Conservation (phyloP, 2,888 invertebrate species). For the Phortica okadai region DNA sequence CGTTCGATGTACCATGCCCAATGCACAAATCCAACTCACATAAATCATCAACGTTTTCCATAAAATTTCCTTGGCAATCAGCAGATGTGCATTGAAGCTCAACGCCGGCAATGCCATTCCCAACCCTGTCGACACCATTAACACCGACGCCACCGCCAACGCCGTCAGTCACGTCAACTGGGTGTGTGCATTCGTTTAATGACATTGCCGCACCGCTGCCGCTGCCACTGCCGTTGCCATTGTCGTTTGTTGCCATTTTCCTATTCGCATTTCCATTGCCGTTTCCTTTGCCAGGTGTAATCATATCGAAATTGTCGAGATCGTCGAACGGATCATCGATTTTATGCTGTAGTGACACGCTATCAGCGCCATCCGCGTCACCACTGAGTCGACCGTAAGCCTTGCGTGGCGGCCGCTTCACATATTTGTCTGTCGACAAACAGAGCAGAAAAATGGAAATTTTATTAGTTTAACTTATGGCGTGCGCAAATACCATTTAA, state of each 20-base stretch:
- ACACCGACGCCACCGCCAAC: conserved; percentile 24
- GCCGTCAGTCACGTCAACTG: conserved; percentile 25
- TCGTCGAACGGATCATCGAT: conserved; percentile 75
- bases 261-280: conserved; percentile 45
- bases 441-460: conserved; percentile 31
- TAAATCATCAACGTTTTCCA: conserved; percentile 60
- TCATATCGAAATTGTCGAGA: conserved; percentile 74
- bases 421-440: conserved; percentile 72
- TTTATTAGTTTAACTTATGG: conserved; percentile 44
- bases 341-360: conserved; percentile 72
- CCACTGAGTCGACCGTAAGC: conserved; percentile 75
- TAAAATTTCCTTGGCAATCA: conserved; percentile 69
- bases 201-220: conserved; percentile 27
- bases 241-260: conserved; percentile 27
- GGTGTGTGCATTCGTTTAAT: conserved; percentile 30
- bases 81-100: conserved; percentile 60
- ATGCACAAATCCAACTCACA: conserved; percentile 71
- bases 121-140: conserved; percentile 45
- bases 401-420: conserved; percentile 75
- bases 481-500: conserved; percentile 15
- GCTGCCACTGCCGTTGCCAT: conserved; percentile 30
- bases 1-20: conserved; percentile 39
- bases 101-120: conserved; percentile 38
- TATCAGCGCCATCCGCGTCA: conserved; percentile 73
- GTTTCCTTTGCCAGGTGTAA: conserved; percentile 63